phyloP scores from a whole-genome alignment of 2,797 vertebrate species.

The Sphenodon punctatus region DNA sequence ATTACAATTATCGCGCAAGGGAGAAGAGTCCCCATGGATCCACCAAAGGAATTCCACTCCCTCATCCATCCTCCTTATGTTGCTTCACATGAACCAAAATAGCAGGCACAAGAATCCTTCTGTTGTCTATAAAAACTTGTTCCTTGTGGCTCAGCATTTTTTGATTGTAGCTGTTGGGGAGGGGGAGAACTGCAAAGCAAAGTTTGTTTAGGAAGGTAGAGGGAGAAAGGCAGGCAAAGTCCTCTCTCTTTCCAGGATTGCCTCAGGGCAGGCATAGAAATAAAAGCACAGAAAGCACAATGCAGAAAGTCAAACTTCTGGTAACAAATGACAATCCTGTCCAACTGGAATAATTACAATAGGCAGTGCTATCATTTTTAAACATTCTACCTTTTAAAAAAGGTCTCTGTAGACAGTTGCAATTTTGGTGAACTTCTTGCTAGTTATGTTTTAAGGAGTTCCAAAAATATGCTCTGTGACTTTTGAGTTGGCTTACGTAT shows the following conservation, averaged over 20 bases:
- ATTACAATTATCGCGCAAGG: too few relatives aligned
- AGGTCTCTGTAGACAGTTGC: conserved; percentile 18
- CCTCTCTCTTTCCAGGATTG: not conserved
- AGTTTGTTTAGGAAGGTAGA: not conserved
- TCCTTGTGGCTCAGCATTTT: not conserved
- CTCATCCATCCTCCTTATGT: not conserved
- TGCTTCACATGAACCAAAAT: not conserved
- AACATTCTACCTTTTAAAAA: too few relatives aligned
- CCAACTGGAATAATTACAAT: conserved; percentile 10
- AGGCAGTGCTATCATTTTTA: conserved; percentile 35
- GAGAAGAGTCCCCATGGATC: too few relatives aligned
- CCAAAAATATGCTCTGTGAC: not conserved
- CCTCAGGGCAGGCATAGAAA: rapidly evolving
- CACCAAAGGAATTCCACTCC: not conserved
- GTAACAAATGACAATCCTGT: not conserved
- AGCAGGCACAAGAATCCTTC: not conserved
- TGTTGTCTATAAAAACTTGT: rapidly evolving
- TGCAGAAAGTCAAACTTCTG: not conserved
- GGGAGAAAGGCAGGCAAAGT: not conserved
- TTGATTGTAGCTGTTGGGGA: not conserved
- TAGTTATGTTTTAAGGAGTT: conserved; percentile 32
- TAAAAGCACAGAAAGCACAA: rapidly evolving
- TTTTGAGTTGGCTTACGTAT: not conserved
- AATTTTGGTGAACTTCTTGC: conserved; percentile 32
- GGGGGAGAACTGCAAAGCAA: not conserved